Conservation (phyloP, 2,113 vertebrate species). For the Tautogolabrus adspersus region DNA sequence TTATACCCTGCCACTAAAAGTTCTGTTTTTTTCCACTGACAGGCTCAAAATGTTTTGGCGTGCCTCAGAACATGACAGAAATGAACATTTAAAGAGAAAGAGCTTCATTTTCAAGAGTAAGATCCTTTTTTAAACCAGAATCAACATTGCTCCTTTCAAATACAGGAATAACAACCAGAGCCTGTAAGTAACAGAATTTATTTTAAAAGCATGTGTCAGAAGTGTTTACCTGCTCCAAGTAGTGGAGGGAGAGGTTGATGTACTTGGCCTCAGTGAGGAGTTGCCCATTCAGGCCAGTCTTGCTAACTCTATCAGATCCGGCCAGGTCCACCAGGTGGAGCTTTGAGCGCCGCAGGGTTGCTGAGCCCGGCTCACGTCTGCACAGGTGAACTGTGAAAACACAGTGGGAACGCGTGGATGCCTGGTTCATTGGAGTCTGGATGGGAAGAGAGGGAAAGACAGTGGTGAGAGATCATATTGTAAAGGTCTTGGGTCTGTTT, state of each 20-base stretch:
- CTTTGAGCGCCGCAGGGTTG: slow-evolving; percentile 89
- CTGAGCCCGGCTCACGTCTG: slow-evolving; percentile 91
- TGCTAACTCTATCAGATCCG: slow-evolving; percentile 94
- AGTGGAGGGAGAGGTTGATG: slow-evolving; percentile 96
- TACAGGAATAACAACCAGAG: too few relatives aligned
- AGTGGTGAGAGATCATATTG: not conserved
- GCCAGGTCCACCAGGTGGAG: slow-evolving; percentile 96
- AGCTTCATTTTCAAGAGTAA: too few relatives aligned
- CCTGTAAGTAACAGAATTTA: too few relatives aligned
- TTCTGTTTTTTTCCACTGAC: too few relatives aligned
- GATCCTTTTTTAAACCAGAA: too few relatives aligned
- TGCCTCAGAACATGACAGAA: too few relatives aligned
- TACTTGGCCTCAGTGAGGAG: slow-evolving; percentile 96
- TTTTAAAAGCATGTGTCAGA: not conserved
- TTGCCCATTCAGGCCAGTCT: slow-evolving; percentile 91
- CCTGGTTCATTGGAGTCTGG: slow-evolving; percentile 97
- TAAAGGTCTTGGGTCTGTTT: slow-evolving; percentile 3
- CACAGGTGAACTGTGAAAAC: slow-evolving; percentile 96
- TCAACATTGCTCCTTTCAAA: too few relatives aligned
- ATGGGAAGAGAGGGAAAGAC: slow-evolving; percentile 7
- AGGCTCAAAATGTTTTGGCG: too few relatives aligned
- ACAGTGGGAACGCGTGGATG: slow-evolving; percentile 97
- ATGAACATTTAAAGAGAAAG: too few relatives aligned
- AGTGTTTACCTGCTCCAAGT: slow-evolving; percentile 91
- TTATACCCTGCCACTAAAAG: too few relatives aligned